These are phyloP conservation scores for Hemistola chrysoprasaria DNA, from an alignment of 2,888 invertebrate species.

Conservation along the genomic window DNA sequence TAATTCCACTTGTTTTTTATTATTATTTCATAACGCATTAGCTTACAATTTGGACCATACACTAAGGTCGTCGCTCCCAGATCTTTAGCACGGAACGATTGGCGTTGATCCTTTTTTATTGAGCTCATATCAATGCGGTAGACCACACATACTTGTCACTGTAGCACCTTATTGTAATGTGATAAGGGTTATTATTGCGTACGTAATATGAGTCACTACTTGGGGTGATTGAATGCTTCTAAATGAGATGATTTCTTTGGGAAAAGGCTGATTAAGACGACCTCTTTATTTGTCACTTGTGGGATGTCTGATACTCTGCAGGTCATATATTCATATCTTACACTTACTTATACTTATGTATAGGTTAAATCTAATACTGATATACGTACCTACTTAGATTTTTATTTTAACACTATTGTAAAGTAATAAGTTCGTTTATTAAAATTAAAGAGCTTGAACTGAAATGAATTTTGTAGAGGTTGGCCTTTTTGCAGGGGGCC, in stretches of 20 bases:
- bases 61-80: slow-evolving; percentile 71
- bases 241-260: slow-evolving; percentile 38
- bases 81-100: slow-evolving; percentile 73
- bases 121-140: slow-evolving; percentile 41
- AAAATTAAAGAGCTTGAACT: too few relatives aligned
- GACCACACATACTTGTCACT: slow-evolving; percentile 34
- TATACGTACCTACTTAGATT: too few relatives aligned
- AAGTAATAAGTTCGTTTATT: too few relatives aligned
- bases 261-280: slow-evolving; percentile 23
- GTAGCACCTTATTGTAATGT: slow-evolving; percentile 26
- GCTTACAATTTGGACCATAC: slow-evolving; percentile 31
- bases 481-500: too few relatives aligned
- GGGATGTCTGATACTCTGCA: neutral
- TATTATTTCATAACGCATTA: slow-evolving; percentile 33
- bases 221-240: slow-evolving; percentile 32
- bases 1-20: too few relatives aligned
- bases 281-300: slow-evolving; percentile 5
- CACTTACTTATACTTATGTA: too few relatives aligned
- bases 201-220: slow-evolving; percentile 23
- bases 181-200: slow-evolving; percentile 14
- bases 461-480: too few relatives aligned
- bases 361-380: too few relatives aligned
- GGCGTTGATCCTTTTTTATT: slow-evolving; percentile 71
- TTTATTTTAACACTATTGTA: too few relatives aligned
- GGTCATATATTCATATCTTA: neutral